phyloP scores from a whole-genome alignment of 2,888 invertebrate species.

The Athetis lepigone region DNA sequence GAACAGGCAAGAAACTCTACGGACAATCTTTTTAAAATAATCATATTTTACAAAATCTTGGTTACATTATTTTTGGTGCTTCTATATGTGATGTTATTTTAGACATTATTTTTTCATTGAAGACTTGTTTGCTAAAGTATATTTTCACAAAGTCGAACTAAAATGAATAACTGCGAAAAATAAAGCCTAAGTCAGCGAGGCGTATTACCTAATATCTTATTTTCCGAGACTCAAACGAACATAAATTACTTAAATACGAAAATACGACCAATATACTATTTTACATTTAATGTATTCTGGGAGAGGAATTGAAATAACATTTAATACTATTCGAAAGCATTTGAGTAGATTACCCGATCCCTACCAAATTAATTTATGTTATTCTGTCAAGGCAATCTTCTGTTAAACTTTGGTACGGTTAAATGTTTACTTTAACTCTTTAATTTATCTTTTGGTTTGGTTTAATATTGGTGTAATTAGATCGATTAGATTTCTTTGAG shows the following conservation, averaged over 20 bases:
- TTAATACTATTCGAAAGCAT: conserved; percentile 53
- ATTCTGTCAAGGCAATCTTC: conserved; percentile 44
- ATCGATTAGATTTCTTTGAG: conserved; percentile 15
- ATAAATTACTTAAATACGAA: conserved; percentile 31
- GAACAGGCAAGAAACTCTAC: too few species aligned
- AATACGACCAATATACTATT: conserved; percentile 29
- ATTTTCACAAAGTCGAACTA: conserved; percentile 1
- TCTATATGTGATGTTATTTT: too few species aligned
- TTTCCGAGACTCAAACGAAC: not conserved
- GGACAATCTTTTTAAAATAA: too few species aligned
- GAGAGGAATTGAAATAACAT: conserved; percentile 57
- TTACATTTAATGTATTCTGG: conserved; percentile 10
- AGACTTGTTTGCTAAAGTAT: too few species aligned
- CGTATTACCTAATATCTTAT: conserved; percentile 18
- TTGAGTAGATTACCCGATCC: conserved; percentile 53
- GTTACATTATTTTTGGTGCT: too few species aligned
- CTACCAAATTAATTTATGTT: conserved; percentile 57
- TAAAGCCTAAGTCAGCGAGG: not conserved
- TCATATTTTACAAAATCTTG: too few species aligned
- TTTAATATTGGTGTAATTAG: conserved; percentile 31
- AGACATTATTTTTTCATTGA: too few species aligned
- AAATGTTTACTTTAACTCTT: conserved; percentile 50
- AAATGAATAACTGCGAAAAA: conserved; percentile 17
- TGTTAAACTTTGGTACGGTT: conserved; percentile 48
- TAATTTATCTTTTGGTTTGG: conserved; percentile 50